Evolutionary conservation across 2,888 invertebrate genomes (phyloP).

Genomic region (Caenorhabditis japonica): DNA sequence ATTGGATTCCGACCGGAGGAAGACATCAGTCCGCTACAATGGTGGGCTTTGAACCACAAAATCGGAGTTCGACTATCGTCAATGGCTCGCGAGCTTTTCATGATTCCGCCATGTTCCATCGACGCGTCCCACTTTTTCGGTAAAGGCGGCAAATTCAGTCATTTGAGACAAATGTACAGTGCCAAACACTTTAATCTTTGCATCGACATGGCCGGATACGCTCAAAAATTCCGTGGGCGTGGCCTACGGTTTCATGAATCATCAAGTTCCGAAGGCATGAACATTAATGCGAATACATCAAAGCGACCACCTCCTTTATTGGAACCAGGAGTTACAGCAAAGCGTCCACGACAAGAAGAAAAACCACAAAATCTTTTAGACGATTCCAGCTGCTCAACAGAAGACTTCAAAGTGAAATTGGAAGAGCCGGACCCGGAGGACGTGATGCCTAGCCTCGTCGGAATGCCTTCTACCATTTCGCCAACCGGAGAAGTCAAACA

Average conservation of each 20-base stretch:
- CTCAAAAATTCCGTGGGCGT: background rate
- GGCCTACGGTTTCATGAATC: no score
- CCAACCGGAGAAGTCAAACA: background rate
- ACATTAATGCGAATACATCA: no score
- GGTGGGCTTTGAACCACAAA: conserved; percentile 9
- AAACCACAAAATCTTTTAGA: no score
- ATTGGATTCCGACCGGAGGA: background rate
- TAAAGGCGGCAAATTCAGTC: conserved; percentile 5
- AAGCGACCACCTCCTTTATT: no score
- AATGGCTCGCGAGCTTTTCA: conserved; percentile 8
- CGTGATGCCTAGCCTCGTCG: no score
- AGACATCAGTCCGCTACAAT: background rate
- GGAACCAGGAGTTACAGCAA: no score
- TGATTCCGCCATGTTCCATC: conserved; percentile 20
- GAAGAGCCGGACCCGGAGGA: no score
- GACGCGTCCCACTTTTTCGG: conserved; percentile 20
- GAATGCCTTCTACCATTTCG: no score
- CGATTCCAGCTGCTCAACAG: no score
- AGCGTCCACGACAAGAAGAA: no score
- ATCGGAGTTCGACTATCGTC: background rate
- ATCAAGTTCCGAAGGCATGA: no score
- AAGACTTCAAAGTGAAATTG: no score
- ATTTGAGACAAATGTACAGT: background rate
- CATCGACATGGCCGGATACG: conserved; percentile 2
- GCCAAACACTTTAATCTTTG: conserved; percentile 1